phyloP scores from a whole-genome alignment of 2,888 invertebrate species.

The Drosophila leonis region DNA sequence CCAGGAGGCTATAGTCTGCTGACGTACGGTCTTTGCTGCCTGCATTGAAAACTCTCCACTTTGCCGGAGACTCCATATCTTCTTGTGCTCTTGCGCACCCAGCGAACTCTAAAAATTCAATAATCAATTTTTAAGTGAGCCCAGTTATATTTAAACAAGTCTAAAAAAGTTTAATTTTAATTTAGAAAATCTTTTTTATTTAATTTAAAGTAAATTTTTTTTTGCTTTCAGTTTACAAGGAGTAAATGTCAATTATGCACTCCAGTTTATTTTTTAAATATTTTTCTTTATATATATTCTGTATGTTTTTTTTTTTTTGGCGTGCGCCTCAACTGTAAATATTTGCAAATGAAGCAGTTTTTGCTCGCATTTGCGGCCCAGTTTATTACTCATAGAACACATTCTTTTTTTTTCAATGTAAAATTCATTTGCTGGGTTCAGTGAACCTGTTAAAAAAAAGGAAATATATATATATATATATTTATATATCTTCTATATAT shows the following conservation, averaged over 20 bases:
- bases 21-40: too few species aligned
- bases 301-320: constrained; percentile 8
- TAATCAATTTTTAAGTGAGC: too few species aligned
- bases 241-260: constrained; percentile 2
- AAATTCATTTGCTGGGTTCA: constrained; percentile 42
- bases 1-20: too few species aligned
- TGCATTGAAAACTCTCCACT: too few species aligned
- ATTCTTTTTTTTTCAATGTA: neutral
- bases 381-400: constrained; percentile 64
- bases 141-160: too few species aligned
- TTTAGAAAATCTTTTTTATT: neutral
- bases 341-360: constrained; percentile 67
- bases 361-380: constrained; percentile 40
- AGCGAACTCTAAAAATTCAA: too few species aligned
- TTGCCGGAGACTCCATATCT: too few species aligned
- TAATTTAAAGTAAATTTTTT: neutral
- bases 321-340: constrained; percentile 61
- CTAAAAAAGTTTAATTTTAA: neutral
- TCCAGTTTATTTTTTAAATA: constrained; percentile 12
- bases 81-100: too few species aligned
- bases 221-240: neutral
- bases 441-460: constrained; percentile 11
- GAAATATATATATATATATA: neutral
- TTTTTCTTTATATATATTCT: constrained; percentile 21
- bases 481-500: neutral